Conservation (phyloP, 2,797 vertebrate genomes). For the Intellagama lesueurii region DNA sequence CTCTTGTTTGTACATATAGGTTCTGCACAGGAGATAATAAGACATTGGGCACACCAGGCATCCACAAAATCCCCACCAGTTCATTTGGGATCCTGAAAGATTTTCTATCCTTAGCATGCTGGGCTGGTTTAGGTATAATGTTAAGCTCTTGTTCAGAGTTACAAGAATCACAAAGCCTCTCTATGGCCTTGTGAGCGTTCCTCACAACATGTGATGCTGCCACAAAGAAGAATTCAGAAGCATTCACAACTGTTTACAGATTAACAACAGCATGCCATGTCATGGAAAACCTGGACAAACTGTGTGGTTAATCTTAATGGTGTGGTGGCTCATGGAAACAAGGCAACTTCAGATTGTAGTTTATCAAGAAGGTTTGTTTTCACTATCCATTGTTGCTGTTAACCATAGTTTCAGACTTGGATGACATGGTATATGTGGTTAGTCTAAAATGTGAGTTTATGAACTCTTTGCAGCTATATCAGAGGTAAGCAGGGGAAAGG, state of each 20-base stretch:
- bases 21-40: not conserved
- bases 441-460: not conserved
- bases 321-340: not conserved
- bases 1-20: not conserved
- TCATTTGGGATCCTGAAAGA: not conserved
- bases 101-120: not conserved
- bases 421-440: not conserved
- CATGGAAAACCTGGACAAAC: not conserved
- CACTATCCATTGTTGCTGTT: not conserved
- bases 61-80: not conserved
- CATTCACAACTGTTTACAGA: not conserved
- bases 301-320: not conserved
- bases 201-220: not conserved
- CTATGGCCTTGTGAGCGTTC: not conserved
- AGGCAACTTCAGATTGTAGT: not conserved
- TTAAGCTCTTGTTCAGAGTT: not conserved
- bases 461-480: not conserved
- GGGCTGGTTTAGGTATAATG: not conserved
- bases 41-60: not conserved
- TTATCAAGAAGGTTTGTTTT: not conserved
- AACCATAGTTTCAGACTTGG: not conserved
- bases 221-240: constrained; percentile 3
- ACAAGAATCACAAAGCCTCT: not conserved
- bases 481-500: not conserved
- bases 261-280: not conserved